A percentile compares a stretch with the other conserved stretches of the same genome.
phyloP scores from a whole-genome alignment of 64 coral and sea anemone species.

The Pachyseris speciosa region DNA sequence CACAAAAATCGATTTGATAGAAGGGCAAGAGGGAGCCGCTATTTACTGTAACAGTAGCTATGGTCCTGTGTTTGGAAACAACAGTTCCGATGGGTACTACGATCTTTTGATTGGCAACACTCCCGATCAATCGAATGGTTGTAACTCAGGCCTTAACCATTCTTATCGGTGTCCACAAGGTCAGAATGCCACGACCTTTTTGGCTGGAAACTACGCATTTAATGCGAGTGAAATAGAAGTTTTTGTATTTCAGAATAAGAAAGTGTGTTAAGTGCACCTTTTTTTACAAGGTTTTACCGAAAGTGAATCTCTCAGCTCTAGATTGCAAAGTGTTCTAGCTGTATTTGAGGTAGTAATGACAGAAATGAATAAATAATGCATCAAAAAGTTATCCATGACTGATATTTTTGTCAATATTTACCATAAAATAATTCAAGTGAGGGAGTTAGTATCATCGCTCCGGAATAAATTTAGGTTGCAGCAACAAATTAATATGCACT shows the following conservation, averaged over 20 bases:
- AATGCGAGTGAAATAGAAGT: conserved; percentile 34
- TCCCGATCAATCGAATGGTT: not conserved
- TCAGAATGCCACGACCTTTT: conserved; percentile 2
- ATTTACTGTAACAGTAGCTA: conserved; percentile 7
- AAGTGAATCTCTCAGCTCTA: too few relatives aligned
- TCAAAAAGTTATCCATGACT: too few relatives aligned
- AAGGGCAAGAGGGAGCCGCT: conserved; percentile 18
- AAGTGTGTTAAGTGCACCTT: too few relatives aligned
- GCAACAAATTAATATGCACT: too few relatives aligned
- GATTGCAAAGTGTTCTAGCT: too few relatives aligned
- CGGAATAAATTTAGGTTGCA: too few relatives aligned
- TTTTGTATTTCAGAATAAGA: conserved; percentile 11
- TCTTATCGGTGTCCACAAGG: conserved; percentile 27
- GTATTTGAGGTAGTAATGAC: too few relatives aligned
- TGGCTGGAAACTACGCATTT: conserved; percentile 22
- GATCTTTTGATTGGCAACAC: conserved; percentile 8
- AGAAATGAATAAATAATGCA: too few relatives aligned
- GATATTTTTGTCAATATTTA: too few relatives aligned
- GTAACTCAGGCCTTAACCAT: not conserved
- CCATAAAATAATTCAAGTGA: too few relatives aligned
- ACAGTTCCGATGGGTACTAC: not conserved
- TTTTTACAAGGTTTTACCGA: too few relatives aligned
- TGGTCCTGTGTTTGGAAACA: conserved; percentile 32
- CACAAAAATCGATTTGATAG: not conserved
- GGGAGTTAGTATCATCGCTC: too few relatives aligned